phyloP scores from a whole-genome alignment of 2,888 invertebrate genomes.

The Drosophila antonietae region DNA sequence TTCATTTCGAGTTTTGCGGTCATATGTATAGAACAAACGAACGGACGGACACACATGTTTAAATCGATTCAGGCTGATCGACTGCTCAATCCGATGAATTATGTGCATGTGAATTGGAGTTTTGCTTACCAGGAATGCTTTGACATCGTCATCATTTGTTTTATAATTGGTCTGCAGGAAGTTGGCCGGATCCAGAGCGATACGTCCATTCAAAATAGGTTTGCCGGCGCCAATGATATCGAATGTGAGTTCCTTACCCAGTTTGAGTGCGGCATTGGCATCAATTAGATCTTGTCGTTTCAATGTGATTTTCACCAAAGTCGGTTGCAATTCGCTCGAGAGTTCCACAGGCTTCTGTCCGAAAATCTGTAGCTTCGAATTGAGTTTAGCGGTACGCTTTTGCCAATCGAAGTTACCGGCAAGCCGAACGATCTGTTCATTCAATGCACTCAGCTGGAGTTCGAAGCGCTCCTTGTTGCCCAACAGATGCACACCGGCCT shows the following conservation, averaged over 20 bases:
- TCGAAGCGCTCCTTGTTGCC: constrained; percentile 82
- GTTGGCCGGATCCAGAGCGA: constrained; percentile 80
- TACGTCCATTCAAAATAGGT: constrained; percentile 73
- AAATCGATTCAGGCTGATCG: too few relatives aligned
- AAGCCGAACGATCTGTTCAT: constrained; percentile 73
- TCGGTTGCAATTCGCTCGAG: constrained; percentile 68
- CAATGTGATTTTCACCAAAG: constrained; percentile 63
- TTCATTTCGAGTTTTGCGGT: too few relatives aligned
- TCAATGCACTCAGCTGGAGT: constrained; percentile 62
- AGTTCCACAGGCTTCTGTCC: constrained; percentile 73
- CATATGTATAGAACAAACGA: too few relatives aligned
- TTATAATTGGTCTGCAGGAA: constrained; percentile 81
- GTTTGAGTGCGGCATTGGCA: constrained; percentile 69
- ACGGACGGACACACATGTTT: neutral
- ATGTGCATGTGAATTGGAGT: neutral
- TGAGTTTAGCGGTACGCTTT: constrained; percentile 65
- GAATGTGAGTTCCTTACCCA: constrained; percentile 80
- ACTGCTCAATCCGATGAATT: too few relatives aligned
- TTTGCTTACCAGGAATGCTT: constrained; percentile 78
- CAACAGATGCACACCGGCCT: constrained; percentile 72
- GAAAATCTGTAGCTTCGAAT: constrained; percentile 70
- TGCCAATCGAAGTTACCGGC: constrained; percentile 65
- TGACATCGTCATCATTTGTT: constrained; percentile 73
- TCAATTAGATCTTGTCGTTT: constrained; percentile 71
- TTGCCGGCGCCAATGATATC: constrained; percentile 66